These are phyloP conservation scores for Hecatera dysodea DNA, from an alignment of 2,888 invertebrate genomes.

Conservation along the genomic window DNA sequence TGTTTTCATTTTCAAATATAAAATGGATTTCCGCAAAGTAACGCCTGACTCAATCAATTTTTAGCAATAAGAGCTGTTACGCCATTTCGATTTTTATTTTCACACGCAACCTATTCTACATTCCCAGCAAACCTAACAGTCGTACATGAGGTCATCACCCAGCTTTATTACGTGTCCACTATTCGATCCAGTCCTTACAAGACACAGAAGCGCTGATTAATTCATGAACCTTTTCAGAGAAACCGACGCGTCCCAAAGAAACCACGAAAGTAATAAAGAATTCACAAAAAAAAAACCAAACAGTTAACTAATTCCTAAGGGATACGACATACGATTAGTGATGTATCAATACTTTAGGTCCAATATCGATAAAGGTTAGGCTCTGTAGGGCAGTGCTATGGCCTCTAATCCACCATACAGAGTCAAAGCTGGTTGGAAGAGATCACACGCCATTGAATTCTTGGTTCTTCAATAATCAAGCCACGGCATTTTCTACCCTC, in stretches of 20 bases:
- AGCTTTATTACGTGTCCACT: constrained; percentile 13
- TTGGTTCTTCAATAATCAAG: neutral
- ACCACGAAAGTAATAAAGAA: constrained; percentile 53
- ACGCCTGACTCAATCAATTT: too few relatives aligned
- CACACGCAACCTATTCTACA: neutral
- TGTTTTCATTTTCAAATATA: too few relatives aligned
- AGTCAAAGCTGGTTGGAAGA: neutral
- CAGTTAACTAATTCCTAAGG: constrained; percentile 54
- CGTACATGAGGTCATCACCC: constrained; percentile 5
- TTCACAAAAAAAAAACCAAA: constrained; percentile 60
- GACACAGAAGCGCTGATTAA: constrained; percentile 45
- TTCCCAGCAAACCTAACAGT: neutral
- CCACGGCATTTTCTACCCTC: neutral
- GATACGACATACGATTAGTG: constrained; percentile 48
- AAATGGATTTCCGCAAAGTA: too few relatives aligned
- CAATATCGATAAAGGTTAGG: neutral
- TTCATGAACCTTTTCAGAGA: constrained; percentile 48
- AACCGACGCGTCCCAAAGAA: constrained; percentile 45
- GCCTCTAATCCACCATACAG: neutral
- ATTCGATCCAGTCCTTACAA: constrained; percentile 13
- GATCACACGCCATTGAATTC: neutral
- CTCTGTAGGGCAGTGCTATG: neutral
- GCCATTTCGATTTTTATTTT: too few relatives aligned
- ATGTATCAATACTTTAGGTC: neutral
- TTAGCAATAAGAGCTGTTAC: too few relatives aligned